A percentile compares a stretch with the other conserved stretches of the same genome.
Evolutionary conservation across 2,888 invertebrate genomes (phyloP).

Genomic region (Leucophora obtusa): DNA sequence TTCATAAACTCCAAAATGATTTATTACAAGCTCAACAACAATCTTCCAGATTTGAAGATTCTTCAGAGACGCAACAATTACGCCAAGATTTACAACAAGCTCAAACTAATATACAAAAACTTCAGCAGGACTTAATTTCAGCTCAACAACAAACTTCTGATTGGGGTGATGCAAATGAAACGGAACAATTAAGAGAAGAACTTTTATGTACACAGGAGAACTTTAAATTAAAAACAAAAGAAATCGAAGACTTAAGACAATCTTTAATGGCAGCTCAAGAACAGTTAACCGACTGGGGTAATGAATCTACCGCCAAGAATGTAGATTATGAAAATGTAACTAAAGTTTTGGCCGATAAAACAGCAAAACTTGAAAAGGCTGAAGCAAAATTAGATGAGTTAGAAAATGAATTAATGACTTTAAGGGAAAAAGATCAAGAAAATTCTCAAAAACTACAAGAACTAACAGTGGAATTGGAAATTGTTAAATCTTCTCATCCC

Average conservation of each 20-base stretch:
- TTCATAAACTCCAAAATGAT: constrained; percentile 27
- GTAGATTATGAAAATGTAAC: constrained; percentile 53
- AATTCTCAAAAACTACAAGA: constrained; percentile 52
- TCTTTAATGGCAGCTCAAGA: constrained; percentile 51
- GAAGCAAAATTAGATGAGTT: constrained; percentile 63
- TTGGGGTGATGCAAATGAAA: constrained; percentile 48
- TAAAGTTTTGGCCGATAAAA: constrained; percentile 59
- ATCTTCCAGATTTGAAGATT: constrained; percentile 38
- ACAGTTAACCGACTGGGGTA: constrained; percentile 58
- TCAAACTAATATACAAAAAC: constrained; percentile 23
- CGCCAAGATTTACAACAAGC: constrained; percentile 22
- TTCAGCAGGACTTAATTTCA: constrained; percentile 44
- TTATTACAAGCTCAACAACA: constrained; percentile 41
- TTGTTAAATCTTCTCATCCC: constrained; percentile 73
- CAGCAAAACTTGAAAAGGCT: constrained; percentile 53
- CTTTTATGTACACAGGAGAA: constrained; percentile 51
- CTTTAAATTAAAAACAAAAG: constrained; percentile 39
- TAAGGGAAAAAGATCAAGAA: constrained; percentile 59
- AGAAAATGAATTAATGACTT: constrained; percentile 63
- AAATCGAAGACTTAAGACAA: constrained; percentile 53
- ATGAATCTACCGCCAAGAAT: constrained; percentile 31
- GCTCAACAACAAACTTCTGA: constrained; percentile 48
- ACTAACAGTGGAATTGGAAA: constrained; percentile 78
- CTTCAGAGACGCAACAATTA: constrained; percentile 18
- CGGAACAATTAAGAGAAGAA: constrained; percentile 46